A percentile compares a stretch with the other conserved stretches of the same genome.
Conservation (phyloP, 1,140 invertebrate species). For the Condylostylus longicornis region DNA sequence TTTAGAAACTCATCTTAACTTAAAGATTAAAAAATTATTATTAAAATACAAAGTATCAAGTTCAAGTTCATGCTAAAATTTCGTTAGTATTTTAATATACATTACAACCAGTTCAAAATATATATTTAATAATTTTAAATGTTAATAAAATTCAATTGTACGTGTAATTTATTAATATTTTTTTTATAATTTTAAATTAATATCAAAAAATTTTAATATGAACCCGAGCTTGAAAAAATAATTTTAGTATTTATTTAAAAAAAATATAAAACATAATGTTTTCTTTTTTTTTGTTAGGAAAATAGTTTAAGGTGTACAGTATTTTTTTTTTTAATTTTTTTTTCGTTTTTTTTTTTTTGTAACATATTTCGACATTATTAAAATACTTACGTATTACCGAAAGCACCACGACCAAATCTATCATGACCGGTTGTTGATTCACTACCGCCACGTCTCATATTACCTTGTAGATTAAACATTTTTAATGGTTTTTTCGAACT, state of each 20-base stretch:
- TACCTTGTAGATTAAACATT: constrained; percentile 66
- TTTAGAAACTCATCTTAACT: too few relatives aligned
- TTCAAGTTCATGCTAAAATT: too few relatives aligned
- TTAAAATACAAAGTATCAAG: too few relatives aligned
- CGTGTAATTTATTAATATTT: too few relatives aligned
- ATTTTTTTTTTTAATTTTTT: neutral
- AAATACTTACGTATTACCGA: constrained; percentile 36
- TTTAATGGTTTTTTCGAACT: constrained; percentile 32
- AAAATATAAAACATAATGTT: neutral
- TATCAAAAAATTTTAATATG: too few relatives aligned
- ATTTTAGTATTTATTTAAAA: neutral
- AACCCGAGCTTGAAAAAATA: neutral
- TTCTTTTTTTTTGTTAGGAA: constrained; percentile 1
- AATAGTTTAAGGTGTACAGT: neutral
- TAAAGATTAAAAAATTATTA: too few relatives aligned
- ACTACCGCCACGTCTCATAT: constrained; percentile 45
- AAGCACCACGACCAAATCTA: constrained; percentile 51
- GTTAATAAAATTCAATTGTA: too few relatives aligned
- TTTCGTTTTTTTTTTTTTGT: neutral
- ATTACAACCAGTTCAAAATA: too few relatives aligned
- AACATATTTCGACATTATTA: neutral
- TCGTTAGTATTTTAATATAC: too few relatives aligned
- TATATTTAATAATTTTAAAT: too few relatives aligned
- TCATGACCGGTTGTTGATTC: constrained; percentile 57
- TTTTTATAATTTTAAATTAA: too few relatives aligned